Percentiles rank a stretch among this genome's conserved stretches.
phyloP scores from a whole-genome alignment of 2,888 invertebrate species.

The Tuberolachnus salignus region DNA sequence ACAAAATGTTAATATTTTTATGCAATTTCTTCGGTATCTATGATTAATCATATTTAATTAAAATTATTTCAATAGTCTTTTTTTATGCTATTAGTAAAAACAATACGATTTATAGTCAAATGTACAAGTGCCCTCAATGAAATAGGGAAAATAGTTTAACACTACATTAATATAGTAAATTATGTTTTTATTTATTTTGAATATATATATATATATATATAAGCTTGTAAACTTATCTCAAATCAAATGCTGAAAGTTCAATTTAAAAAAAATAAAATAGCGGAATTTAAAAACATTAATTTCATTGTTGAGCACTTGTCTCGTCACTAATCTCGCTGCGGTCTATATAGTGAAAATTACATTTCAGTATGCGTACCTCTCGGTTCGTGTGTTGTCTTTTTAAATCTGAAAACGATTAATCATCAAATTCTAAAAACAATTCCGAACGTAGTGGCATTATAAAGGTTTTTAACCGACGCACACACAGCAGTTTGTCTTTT shows the following conservation, averaged over 20 bases:
- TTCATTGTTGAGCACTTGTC: constrained; percentile 19
- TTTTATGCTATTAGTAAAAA: not conserved
- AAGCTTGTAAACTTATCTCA: too few relatives aligned
- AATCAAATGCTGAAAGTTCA: not conserved
- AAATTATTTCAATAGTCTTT: too few relatives aligned
- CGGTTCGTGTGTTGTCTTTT: constrained; percentile 12
- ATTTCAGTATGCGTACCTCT: constrained; percentile 22
- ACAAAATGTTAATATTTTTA: too few relatives aligned
- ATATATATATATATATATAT: too few relatives aligned
- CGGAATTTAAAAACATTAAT: constrained; percentile 36
- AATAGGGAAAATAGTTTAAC: too few relatives aligned
- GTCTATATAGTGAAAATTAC: constrained; percentile 23
- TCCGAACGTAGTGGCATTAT: not conserved
- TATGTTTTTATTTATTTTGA: too few relatives aligned
- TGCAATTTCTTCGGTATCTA: too few relatives aligned
- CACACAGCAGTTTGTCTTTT: not conserved
- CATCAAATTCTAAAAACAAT: constrained; percentile 41
- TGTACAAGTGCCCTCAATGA: too few relatives aligned
- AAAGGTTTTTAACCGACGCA: not conserved
- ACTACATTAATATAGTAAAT: too few relatives aligned
- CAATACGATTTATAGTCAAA: not conserved
- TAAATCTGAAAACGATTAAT: constrained; percentile 40
- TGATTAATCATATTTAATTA: too few relatives aligned
- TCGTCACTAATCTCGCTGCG: constrained; percentile 27
- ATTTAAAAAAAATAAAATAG: constrained; percentile 19